Percentiles rank a stretch among this genome's conserved stretches.
Evolutionary conservation across 1,140 invertebrate species (phyloP).

Genomic region (Cryptotermes secundus): DNA sequence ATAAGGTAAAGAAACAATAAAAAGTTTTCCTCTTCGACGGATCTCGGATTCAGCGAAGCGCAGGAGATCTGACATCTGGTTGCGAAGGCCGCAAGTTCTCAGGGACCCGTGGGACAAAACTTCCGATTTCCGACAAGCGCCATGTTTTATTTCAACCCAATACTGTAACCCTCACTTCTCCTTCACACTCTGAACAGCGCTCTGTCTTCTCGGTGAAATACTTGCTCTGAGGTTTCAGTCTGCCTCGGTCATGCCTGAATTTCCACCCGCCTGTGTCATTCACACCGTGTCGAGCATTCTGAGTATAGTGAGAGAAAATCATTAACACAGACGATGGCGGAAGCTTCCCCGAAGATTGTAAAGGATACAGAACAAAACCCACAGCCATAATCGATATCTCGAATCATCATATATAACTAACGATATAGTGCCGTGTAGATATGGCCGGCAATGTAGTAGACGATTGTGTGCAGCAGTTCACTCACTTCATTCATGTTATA

Average conservation of each 20-base stretch:
- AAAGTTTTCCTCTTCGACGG: conserved; percentile 2
- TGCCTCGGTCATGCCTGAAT: not conserved
- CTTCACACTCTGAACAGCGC: not conserved
- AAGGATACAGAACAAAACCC: not conserved
- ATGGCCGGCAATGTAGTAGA: no score
- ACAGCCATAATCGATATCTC: not conserved
- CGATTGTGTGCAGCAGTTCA: no score
- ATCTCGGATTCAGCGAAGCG: not conserved
- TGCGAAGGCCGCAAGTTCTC: not conserved
- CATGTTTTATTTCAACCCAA: not conserved
- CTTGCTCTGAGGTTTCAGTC: not conserved
- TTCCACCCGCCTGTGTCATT: not conserved
- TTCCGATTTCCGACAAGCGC: not conserved
- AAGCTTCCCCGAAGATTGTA: not conserved
- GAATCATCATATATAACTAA: not conserved
- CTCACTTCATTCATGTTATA: no score
- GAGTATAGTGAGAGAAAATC: not conserved
- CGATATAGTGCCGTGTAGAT: no score
- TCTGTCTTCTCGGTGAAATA: not conserved
- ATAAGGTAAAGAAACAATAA: not conserved
- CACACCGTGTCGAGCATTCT: not conserved
- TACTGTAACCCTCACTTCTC: not conserved
- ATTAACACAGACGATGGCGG: not conserved
- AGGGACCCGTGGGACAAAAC: not conserved
- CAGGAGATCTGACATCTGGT: not conserved